phyloP scores from a whole-genome alignment of 2,797 vertebrate genomes.

The Gymnodraco acuticeps region DNA sequence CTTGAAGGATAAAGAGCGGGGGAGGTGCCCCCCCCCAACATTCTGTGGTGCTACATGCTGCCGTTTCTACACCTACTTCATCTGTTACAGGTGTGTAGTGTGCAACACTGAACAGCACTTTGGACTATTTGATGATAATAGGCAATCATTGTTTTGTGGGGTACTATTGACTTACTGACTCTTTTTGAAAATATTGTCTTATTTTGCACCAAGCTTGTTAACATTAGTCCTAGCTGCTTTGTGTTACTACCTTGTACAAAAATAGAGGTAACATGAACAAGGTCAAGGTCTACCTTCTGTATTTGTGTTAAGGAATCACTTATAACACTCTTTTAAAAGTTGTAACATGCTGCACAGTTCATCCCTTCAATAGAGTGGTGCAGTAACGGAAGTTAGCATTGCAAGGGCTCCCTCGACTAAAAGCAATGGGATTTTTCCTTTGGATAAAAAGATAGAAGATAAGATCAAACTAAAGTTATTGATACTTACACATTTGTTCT shows the following conservation, averaged over 20 bases:
- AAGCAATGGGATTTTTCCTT: too few species aligned
- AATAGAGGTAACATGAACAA: conserved; percentile 15
- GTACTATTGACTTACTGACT: conserved; percentile 9
- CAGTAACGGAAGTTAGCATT: too few species aligned
- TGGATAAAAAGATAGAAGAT: too few species aligned
- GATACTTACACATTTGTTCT: too few species aligned
- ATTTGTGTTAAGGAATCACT: conserved; percentile 17
- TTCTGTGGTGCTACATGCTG: conserved; percentile 62
- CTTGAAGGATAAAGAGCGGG: conserved; percentile 2
- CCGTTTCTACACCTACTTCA: conserved; percentile 29
- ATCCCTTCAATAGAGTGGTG: not conserved
- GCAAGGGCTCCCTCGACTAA: too few species aligned
- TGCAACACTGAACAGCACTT: conserved; percentile 42
- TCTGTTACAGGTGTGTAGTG: conserved; percentile 40
- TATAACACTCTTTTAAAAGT: conserved; percentile 14
- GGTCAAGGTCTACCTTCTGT: conserved; percentile 26
- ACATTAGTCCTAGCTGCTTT: conserved; percentile 48
- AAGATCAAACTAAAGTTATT: too few species aligned
- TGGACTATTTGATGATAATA: conserved; percentile 30
- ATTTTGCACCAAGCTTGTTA: conserved; percentile 47
- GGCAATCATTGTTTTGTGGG: conserved; percentile 29
- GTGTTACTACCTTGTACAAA: conserved; percentile 58
- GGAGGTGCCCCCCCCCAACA: conserved; percentile 1
- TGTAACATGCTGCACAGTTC: conserved; percentile 19
- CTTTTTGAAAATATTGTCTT: conserved; percentile 30